phyloP scores from a whole-genome alignment of 2,113 vertebrate genomes.

The Boulengerochromis microlepis region DNA sequence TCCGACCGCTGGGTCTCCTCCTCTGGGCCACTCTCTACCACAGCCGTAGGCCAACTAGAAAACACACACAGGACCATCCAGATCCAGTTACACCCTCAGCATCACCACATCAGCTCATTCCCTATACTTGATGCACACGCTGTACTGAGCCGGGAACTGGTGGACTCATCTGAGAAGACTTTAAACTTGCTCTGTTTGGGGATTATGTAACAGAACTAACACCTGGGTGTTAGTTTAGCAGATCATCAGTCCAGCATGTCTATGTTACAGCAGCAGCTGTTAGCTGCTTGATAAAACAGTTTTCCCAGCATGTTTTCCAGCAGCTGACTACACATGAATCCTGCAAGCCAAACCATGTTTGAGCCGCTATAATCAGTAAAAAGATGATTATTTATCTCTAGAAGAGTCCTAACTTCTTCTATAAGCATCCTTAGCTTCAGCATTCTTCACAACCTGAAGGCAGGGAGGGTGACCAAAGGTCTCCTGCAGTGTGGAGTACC shows the following conservation, averaged over 20 bases:
- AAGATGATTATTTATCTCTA: not conserved
- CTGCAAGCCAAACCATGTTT: not conserved
- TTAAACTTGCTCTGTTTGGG: not conserved
- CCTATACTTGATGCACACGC: not conserved
- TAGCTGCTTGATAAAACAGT: not conserved
- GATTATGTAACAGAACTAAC: not conserved
- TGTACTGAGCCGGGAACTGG: not conserved
- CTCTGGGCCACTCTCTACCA: slow-evolving; percentile 74
- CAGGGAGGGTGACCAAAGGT: slow-evolving; percentile 73
- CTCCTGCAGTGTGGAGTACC: slow-evolving; percentile 69
- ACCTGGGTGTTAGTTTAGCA: not conserved
- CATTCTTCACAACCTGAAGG: slow-evolving; percentile 69
- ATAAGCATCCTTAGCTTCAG: not conserved
- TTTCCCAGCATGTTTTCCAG: not conserved
- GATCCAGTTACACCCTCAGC: not conserved
- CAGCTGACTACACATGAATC: not conserved
- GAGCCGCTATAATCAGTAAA: not conserved
- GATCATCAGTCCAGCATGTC: not conserved
- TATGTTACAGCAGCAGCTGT: not conserved
- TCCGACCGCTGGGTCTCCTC: slow-evolving; percentile 65
- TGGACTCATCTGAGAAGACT: not conserved
- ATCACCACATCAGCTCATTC: not conserved
- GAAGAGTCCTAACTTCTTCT: not conserved
- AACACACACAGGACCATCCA: not conserved
- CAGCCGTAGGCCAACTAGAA: slow-evolving; percentile 53